Evolutionary conservation across 2,888 invertebrate genomes (phyloP), one percentile per base, ranked within the genome.

Genomic region (Acronicta alni): DNA sequence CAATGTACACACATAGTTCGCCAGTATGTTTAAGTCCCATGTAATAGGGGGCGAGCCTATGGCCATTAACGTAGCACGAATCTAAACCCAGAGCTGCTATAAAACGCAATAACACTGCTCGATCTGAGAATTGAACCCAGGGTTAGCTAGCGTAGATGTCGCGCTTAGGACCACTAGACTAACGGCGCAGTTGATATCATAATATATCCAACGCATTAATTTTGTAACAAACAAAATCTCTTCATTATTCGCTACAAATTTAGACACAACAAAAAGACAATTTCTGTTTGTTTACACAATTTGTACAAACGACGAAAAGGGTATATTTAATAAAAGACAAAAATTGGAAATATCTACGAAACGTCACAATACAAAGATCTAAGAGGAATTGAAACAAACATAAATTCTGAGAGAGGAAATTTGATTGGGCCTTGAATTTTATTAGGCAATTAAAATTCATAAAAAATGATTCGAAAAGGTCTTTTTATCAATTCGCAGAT

Each of bases 401-500:
- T 68, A 68, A 46, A 35, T 62, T 61, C 38, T 48, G 46, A 39
- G 43, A 58, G 43, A 66, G 69, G 70, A 83, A 81, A 80, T 84
- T 87, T 80, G 79, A 87, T 86, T 87, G 78, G 75, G 80, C 85
- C 80, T 81, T 53, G 77, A 85, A 85, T 87, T 87, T 82, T 82
- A 86, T 85, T 75, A 84, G 82, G 77, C 86, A 85, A 88, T 89
- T 86, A 85, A 83, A 85, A 87, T 85, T 86, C 82, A 83, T 83
- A 84, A 85, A 82, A 80, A 81, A 74, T 64, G 66, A 67, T 65
- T 59, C 57, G 62, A 66, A 76, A 70, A 44, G 52, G 14, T 20
- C 51, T 63, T 65, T 78, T 84, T 82, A 84, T 81, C 79, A 81
- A 77, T 83, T 84, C 71, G 65, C 71, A 79, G 74, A 86, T 79